Base-by-base conservation (phyloP, 1,140 invertebrate species). In the Trichogramma pretiosum region DNA sequence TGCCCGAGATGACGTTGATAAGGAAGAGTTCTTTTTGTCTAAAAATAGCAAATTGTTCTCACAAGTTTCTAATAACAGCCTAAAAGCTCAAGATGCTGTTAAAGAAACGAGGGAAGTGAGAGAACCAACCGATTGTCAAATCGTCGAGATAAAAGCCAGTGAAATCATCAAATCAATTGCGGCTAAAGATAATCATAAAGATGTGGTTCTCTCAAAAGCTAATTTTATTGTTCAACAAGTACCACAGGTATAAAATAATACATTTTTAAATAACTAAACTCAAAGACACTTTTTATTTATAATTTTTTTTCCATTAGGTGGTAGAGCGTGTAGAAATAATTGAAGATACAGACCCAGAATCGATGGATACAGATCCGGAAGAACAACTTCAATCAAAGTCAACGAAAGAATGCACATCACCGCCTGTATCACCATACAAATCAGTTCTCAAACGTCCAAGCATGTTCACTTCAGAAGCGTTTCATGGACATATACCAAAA, bases 41-140 rank as follows among this genome's bases (percentile, higher is more conserved):
- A 77, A 83, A 60, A 80, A 83, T 46, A 84, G 82, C 60, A 74
- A 75, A 32, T 67, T 85, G 3, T 84, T 84, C 58, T 82, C 80
- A 1, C 77, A 83, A 67, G 82, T 84, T 53, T 83, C 81, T 0
- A 69, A 67, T 13, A 77, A 79, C 49, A 77, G 71, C 28, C 46
- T 74, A 18, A 32, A 51, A 44, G 26, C 10, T 26, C 48, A 5
- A 61, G 67, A 42, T 38, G 48, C 19, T 62, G 66, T 61, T 56
- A 5, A 34, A n/a, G 16, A 34, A n/a, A 34, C 4, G 5, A 8
- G 16, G 33, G 24, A 46, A 4, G 0, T 18, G 2, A 24, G 16
- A 0, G 10, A 34, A 7, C 2, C 23, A 14, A 39, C 14, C 5
- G 14, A 35, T 8, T 76, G 74, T 52, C 64, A 69, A 37, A 63